A percentile compares a stretch with the other conserved stretches of the same genome.
Conservation (phyloP, 2,797 vertebrate species). For the Numenius phaeopus region DNA sequence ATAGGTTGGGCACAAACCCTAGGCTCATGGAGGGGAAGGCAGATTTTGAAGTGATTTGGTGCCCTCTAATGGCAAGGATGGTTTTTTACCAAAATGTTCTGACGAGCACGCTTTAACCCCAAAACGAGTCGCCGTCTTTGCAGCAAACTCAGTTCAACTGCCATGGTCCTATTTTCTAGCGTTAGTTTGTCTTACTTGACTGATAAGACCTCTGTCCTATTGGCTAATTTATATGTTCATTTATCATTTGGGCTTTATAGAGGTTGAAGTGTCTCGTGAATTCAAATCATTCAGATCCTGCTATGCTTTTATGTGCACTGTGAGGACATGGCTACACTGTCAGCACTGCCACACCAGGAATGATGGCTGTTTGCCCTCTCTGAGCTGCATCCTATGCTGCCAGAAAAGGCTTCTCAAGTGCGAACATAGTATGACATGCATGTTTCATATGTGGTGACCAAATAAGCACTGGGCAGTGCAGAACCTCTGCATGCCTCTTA, state of each 20-base stretch:
- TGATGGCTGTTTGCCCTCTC: not conserved
- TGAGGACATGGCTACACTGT: not conserved
- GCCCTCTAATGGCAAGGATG: constrained; percentile 67
- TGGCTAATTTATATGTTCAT: not conserved
- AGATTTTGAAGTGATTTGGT: constrained; percentile 55
- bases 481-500: not conserved
- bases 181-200: not conserved
- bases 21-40: not conserved
- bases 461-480: not conserved
- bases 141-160: not conserved
- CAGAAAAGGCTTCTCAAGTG: not conserved
- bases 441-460: not conserved
- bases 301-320: not conserved
- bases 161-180: not conserved
- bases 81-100: not conserved
- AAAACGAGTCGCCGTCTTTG: rapidly evolving
- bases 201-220: not conserved
- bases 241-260: not conserved
- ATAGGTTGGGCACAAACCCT: not conserved
- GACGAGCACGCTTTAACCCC: not conserved
- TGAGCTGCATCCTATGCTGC: not conserved
- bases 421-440: not conserved
- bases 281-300: not conserved
- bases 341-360: not conserved
- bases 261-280: not conserved